These are phyloP conservation scores for Helicolenus hilgendorfi DNA, from an alignment of 2,797 vertebrate genomes.

Conservation along the genomic window DNA sequence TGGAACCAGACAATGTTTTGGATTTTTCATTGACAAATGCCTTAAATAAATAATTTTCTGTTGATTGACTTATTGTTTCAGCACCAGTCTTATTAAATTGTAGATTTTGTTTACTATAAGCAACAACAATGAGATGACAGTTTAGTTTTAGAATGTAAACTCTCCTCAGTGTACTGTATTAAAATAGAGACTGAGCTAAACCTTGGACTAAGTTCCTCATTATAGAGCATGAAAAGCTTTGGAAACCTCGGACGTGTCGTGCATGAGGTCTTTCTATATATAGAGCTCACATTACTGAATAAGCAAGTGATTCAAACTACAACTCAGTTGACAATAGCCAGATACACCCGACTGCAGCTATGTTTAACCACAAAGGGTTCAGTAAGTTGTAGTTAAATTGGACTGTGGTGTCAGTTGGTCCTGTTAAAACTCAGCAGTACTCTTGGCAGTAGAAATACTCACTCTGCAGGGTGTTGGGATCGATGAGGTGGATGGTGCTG, in stretches of 20 bases:
- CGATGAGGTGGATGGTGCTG: slow-evolving; percentile 96
- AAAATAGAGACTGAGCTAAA: neutral
- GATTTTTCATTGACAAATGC: neutral
- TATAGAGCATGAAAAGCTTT: neutral
- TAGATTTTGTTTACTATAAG: neutral
- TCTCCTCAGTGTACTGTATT: neutral
- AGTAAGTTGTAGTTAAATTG: neutral
- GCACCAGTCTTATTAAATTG: neutral
- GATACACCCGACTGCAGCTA: neutral
- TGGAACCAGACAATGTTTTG: neutral
- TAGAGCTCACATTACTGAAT: neutral
- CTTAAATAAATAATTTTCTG: neutral
- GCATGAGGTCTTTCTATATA: neutral
- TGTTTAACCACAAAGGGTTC: neutral
- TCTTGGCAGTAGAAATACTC: slow-evolving; percentile 70
- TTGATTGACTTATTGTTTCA: neutral
- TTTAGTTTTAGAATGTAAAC: neutral
- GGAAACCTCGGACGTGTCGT: neutral
- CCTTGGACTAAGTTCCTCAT: neutral
- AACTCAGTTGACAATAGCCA: neutral
- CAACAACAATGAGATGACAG: neutral
- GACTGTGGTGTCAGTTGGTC: neutral
- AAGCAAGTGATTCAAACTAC: neutral
- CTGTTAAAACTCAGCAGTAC: neutral
- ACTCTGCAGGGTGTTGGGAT: slow-evolving; percentile 97